These are phyloP conservation scores for Protosalanx chinensis DNA, from an alignment of 2,797 vertebrate species.

Conservation along the genomic window DNA sequence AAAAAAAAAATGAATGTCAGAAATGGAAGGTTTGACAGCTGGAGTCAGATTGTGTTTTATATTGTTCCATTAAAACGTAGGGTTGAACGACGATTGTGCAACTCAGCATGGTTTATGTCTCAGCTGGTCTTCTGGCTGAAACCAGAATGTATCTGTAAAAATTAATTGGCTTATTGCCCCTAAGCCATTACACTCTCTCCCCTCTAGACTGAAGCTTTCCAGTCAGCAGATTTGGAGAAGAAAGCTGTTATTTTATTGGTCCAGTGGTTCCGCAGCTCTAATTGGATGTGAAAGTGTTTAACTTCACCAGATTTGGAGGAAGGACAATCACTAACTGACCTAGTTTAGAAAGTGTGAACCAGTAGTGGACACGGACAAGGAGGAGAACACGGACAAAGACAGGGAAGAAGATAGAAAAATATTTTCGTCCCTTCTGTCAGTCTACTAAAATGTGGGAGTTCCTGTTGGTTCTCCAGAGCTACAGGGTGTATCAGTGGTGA, in stretches of 20 bases:
- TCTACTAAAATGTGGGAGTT: not conserved
- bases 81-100: not conserved
- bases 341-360: constrained; percentile 6
- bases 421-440: too few relatives aligned
- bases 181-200: constrained; percentile 26
- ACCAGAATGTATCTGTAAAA: constrained; percentile 22
- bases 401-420: not conserved
- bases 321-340: constrained; percentile 53
- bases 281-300: constrained; percentile 54
- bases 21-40: not conserved
- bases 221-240: constrained; percentile 45
- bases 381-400: not conserved
- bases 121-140: constrained; percentile 24
- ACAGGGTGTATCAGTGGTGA: constrained; percentile 59
- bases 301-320: constrained; percentile 47
- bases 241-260: constrained; percentile 21
- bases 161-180: constrained; percentile 27
- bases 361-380: not conserved
- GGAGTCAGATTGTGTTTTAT: not conserved
- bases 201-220: constrained; percentile 27
- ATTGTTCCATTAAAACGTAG: not conserved
- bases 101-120: constrained; percentile 1
- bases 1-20: not conserved
- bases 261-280: constrained; percentile 44
- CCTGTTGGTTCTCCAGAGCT: not conserved